These are phyloP conservation scores for Eretmocerus hayati DNA, from an alignment of 2,888 invertebrate genomes.

Conservation along the genomic window DNA sequence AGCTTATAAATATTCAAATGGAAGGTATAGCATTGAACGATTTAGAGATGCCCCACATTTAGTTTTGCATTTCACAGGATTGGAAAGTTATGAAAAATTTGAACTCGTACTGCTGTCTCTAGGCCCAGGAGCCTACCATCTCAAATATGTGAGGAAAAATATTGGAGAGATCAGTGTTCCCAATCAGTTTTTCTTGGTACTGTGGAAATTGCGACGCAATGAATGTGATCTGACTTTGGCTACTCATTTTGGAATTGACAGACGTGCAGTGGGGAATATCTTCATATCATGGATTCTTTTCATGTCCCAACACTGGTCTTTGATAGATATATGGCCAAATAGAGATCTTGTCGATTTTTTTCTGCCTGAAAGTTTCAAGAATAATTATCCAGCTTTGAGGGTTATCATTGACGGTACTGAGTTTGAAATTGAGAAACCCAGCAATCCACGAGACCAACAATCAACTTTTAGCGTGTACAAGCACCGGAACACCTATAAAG, in stretches of 20 bases:
- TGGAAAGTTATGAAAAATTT: slow-evolving; percentile 11
- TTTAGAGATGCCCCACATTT: too few relatives aligned
- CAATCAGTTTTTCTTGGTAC: slow-evolving; percentile 2
- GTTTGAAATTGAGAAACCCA: background rate
- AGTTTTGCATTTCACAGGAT: slow-evolving; percentile 5
- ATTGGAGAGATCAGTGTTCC: background rate
- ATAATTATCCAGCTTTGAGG: background rate
- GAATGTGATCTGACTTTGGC: background rate
- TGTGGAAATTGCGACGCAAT: slow-evolving; percentile 4
- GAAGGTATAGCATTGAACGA: too few relatives aligned
- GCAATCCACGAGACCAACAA: background rate
- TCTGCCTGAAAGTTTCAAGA: slow-evolving; percentile 1
- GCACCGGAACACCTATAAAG: slow-evolving; percentile 1
- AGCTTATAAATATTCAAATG: too few relatives aligned
- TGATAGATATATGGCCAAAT: slow-evolving; percentile 3
- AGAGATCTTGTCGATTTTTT: slow-evolving; percentile 6
- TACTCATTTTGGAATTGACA: slow-evolving; percentile 1
- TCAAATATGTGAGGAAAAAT: background rate
- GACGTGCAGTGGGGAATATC: slow-evolving; percentile 1
- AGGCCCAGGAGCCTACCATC: slow-evolving; percentile 1
- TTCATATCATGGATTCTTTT: slow-evolving; percentile 6
- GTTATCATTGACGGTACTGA: background rate
- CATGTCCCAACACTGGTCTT: slow-evolving; percentile 4
- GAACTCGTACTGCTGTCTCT: slow-evolving; percentile 4
- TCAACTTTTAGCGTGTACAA: background rate